Conservation (phyloP, 2,113 vertebrate genomes). For the Scophthalmus maximus region DNA sequence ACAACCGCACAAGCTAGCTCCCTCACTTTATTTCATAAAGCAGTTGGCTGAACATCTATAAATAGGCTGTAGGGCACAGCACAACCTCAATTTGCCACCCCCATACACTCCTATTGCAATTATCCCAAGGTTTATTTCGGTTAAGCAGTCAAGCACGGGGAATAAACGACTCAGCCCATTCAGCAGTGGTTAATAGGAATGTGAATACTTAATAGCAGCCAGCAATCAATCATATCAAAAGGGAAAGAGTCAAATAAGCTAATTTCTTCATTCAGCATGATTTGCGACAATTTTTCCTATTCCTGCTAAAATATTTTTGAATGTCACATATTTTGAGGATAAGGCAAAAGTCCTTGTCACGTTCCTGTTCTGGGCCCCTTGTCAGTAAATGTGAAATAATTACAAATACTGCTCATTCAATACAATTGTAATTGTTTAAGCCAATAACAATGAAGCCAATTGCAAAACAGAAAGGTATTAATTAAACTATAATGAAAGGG, state of each 20-base stretch:
- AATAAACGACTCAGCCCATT: constrained; percentile 79
- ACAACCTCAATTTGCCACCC: constrained; percentile 83
- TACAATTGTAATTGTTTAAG: background rate
- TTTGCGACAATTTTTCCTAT: constrained; percentile 38
- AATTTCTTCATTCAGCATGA: constrained; percentile 53
- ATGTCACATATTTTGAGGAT: constrained; percentile 13
- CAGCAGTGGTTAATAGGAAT: constrained; percentile 77
- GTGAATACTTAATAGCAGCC: constrained; percentile 74
- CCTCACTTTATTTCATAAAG: constrained; percentile 78
- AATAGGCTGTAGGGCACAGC: constrained; percentile 83
- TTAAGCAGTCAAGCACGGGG: constrained; percentile 81
- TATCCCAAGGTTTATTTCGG: constrained; percentile 85
- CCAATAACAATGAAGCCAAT: too few relatives aligned
- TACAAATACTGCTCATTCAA: background rate
- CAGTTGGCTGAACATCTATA: constrained; percentile 82
- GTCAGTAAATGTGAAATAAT: too few relatives aligned
- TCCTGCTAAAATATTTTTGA: background rate
- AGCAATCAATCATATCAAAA: constrained; percentile 76
- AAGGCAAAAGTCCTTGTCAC: background rate
- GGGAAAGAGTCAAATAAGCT: constrained; percentile 56
- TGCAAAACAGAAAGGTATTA: too few relatives aligned
- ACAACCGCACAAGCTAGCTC: constrained; percentile 66
- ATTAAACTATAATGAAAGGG: background rate
- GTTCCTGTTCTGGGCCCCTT: too few relatives aligned
- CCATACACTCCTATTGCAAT: constrained; percentile 83